Evolutionary conservation across 2,888 invertebrate species (phyloP).

Genomic region (Sphaeridia pumilis): DNA sequence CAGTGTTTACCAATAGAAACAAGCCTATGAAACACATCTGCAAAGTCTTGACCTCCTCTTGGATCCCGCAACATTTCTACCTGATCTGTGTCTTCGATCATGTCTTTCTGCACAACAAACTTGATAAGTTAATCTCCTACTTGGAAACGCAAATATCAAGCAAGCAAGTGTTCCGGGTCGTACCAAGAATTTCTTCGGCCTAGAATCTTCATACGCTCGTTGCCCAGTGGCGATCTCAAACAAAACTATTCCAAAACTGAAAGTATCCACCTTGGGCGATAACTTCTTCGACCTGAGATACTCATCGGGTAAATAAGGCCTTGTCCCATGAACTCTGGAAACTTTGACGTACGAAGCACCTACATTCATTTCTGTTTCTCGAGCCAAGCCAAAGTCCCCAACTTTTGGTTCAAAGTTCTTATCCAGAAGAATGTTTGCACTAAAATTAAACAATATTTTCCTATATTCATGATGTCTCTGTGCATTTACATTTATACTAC

Average conservation of each 20-base stretch:
- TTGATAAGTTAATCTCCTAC: too few relatives aligned
- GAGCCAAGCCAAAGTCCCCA: constrained; percentile 87
- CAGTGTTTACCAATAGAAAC: constrained; percentile 51
- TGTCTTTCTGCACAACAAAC: constrained; percentile 51
- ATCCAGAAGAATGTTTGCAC: constrained; percentile 84
- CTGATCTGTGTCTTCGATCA: constrained; percentile 42
- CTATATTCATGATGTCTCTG: too few relatives aligned
- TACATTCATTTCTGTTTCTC: constrained; percentile 46
- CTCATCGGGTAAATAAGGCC: constrained; percentile 80
- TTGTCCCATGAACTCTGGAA: constrained; percentile 76
- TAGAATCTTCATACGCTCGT: constrained; percentile 51
- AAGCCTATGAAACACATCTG: constrained; percentile 37
- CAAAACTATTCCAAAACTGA: constrained; percentile 81
- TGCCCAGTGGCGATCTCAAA: constrained; percentile 70
- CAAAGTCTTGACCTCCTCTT: constrained; percentile 43
- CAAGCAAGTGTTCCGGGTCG: neutral
- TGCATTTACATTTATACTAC: too few relatives aligned
- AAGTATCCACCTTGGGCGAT: constrained; percentile 86
- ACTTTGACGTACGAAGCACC: constrained; percentile 58
- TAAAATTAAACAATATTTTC: too few relatives aligned
- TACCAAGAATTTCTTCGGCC: constrained; percentile 38
- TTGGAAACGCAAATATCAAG: too few relatives aligned
- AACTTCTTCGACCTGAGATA: constrained; percentile 64
- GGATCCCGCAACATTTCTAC: constrained; percentile 43
- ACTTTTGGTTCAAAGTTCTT: constrained; percentile 76